phyloP scores from a whole-genome alignment of 2,888 invertebrate genomes.

The Archips crataeganus region DNA sequence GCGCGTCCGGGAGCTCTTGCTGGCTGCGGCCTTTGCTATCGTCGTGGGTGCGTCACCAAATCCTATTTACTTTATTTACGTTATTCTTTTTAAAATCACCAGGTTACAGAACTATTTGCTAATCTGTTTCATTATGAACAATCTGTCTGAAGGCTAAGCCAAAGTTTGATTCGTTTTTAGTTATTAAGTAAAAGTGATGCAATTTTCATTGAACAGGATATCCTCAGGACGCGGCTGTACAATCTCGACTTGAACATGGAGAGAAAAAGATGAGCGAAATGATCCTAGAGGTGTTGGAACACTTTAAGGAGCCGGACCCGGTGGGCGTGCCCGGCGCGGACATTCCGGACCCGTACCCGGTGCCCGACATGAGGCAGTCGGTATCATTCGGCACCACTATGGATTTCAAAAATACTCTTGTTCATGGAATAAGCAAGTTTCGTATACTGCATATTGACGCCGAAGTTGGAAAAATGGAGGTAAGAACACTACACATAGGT shows the following conservation, averaged over 20 bases:
- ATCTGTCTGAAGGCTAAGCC: neutral
- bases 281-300: slow-evolving; percentile 89
- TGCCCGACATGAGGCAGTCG: slow-evolving; percentile 91
- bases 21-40: slow-evolving; percentile 8
- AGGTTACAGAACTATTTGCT: neutral
- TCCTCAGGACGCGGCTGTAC: neutral
- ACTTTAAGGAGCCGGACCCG: slow-evolving; percentile 93
- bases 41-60: slow-evolving; percentile 6
- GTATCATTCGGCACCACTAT: slow-evolving; percentile 89
- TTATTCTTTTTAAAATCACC: neutral
- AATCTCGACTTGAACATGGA: slow-evolving; percentile 62
- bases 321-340: slow-evolving; percentile 92
- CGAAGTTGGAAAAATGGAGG: slow-evolving; percentile 90
- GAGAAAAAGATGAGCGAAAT: slow-evolving; percentile 90
- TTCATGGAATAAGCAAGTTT: slow-evolving; percentile 90
- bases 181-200: neutral
- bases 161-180: neutral
- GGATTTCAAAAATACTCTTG: slow-evolving; percentile 87
- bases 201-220: neutral
- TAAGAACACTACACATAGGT: slow-evolving; percentile 57
- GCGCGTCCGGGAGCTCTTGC: slow-evolving; percentile 25
- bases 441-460: slow-evolving; percentile 55
- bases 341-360: slow-evolving; percentile 92
- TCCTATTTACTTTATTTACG: neutral
- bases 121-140: too few relatives aligned